phyloP scores from a whole-genome alignment of 1,140 invertebrate species.

The Notospermus geniculatus region DNA sequence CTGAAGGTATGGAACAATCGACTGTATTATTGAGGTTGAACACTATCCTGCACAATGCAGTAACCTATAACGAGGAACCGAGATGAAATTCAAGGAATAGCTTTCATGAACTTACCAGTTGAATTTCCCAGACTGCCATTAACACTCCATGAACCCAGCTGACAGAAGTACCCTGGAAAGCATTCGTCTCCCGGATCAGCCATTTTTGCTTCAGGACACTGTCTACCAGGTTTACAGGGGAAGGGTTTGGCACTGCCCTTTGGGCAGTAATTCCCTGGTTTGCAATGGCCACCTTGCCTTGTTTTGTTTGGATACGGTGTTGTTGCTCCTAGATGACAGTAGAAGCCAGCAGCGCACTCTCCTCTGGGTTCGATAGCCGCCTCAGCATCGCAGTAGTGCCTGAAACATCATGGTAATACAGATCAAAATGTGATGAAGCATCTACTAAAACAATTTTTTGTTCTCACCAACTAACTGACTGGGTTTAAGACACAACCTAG shows the following conservation, averaged over 20 bases:
- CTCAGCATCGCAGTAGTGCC: constrained; percentile 43
- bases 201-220: constrained; percentile 38
- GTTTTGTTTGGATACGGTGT: constrained; percentile 26
- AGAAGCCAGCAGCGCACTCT: constrained; percentile 44
- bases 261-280: constrained; percentile 46
- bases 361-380: constrained; percentile 38
- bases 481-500: too few relatives aligned
- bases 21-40: too few relatives aligned
- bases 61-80: too few relatives aligned
- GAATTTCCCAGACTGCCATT: too few relatives aligned
- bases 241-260: constrained; percentile 35
- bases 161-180: constrained; percentile 23
- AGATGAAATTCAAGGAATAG: too few relatives aligned
- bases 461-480: too few relatives aligned
- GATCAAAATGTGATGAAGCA: background rate
- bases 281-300: constrained; percentile 38
- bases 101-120: too few relatives aligned
- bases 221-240: constrained; percentile 42
- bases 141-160: constrained; percentile 2
- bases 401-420: constrained; percentile 19
- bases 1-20: constrained; percentile 21
- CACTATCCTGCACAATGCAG: too few relatives aligned
- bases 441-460: too few relatives aligned
- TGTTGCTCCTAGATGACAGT: constrained; percentile 33
- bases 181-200: constrained; percentile 18